These are phyloP conservation scores for Serinus canaria DNA, from an alignment of 2,113 vertebrate species.

Conservation along the genomic window DNA sequence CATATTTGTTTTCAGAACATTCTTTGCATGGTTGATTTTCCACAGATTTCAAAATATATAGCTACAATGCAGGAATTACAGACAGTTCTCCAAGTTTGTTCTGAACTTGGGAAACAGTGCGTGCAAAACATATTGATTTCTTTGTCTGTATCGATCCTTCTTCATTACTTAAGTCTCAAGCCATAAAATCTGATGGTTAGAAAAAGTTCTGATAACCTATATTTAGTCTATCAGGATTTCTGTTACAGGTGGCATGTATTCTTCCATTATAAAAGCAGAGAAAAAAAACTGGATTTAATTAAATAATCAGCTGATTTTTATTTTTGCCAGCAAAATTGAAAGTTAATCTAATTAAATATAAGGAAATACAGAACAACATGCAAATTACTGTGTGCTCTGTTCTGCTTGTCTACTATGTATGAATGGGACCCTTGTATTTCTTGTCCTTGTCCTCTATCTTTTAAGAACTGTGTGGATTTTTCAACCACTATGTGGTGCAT, in stretches of 20 bases:
- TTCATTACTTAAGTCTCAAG: conserved; percentile 31
- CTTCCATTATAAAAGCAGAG: neutral
- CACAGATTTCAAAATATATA: neutral
- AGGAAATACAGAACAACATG: neutral
- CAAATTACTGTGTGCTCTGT: neutral
- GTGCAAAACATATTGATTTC: conserved; percentile 12
- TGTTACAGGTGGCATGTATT: neutral
- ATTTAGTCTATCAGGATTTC: conserved; percentile 2
- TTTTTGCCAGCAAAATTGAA: neutral
- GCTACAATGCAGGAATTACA: neutral
- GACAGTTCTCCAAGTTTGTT: neutral
- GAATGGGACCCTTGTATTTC: neutral
- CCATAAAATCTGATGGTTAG: neutral
- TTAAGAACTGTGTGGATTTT: neutral
- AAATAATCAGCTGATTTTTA: neutral
- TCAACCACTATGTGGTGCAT: neutral
- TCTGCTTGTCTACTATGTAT: neutral
- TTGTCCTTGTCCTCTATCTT: neutral
- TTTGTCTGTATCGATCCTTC: neutral
- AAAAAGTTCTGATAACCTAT: neutral
- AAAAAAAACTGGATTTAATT: neutral
- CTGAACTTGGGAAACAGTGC: neutral
- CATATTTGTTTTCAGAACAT: neutral
- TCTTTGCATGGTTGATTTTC: neutral
- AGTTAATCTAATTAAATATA: neutral